Percentiles rank a stretch among this genome's conserved stretches.
These are phyloP conservation scores for Coleophora deauratella DNA, from an alignment of 2,888 invertebrate genomes.

Conservation along the genomic window DNA sequence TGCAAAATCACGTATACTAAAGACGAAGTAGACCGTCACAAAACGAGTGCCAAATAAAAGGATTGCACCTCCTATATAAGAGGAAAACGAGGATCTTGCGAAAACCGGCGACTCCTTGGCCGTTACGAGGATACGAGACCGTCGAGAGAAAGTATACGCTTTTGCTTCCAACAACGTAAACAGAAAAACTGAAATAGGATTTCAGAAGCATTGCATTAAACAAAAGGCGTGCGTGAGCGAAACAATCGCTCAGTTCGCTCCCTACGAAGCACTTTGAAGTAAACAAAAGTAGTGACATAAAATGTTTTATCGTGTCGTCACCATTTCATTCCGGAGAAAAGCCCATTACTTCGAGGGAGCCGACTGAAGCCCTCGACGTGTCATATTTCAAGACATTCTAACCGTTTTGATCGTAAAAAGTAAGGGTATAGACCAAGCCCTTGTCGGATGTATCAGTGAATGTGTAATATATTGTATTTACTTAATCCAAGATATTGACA, in stretches of 20 bases:
- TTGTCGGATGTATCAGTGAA: conserved; percentile 21
- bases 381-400: conserved; percentile 56
- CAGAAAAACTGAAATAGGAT: no score
- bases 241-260: conserved; percentile 36
- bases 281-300: conserved; percentile 57
- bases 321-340: conserved; percentile 26
- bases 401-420: conserved; percentile 42
- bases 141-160: no score
- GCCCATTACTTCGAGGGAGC: conserved; percentile 9
- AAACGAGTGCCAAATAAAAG: no score
- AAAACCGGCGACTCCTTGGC: no score
- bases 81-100: no score
- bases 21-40: no score
- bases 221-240: conserved; percentile 20
- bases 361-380: conserved; percentile 33
- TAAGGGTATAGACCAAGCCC: conserved; percentile 26
- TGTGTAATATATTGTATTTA: no score
- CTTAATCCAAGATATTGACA: no score
- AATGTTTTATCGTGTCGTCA: conserved; percentile 53
- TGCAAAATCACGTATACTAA: no score
- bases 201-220: conserved; percentile 17
- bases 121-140: no score
- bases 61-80: no score
- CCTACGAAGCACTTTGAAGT: conserved; percentile 51
- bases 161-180: no score